Base-by-base conservation (phyloP, 2,797 vertebrate genomes). In the Anableps anableps region DNA sequence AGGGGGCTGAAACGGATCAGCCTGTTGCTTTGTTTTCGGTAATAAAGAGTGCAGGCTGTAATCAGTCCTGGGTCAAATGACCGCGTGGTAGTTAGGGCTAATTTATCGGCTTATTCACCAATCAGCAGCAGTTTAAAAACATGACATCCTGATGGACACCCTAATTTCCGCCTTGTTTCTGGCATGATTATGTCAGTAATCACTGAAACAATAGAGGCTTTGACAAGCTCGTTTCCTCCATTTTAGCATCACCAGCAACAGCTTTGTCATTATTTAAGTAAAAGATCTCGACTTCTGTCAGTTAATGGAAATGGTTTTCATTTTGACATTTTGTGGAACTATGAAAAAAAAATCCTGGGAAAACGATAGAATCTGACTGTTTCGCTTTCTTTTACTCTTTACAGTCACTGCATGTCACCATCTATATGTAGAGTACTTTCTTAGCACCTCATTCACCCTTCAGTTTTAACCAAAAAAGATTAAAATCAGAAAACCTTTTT, bases 201-300 rank as follows among this genome's bases (percentile, higher is more conserved):
- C 77, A 21, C 41, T 29, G 55, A 74, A 36, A 79, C 23, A 79
- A 64, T 79, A 9, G 16, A 23, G 71, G 31, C 55, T 31, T 50
- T 78, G 76, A 58, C 41, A 5, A 13, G 50, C 13, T 50, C 75
- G 51, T 23, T 68, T 36, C 29, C 75, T 41, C 43, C 36, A 5
- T 73, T 36, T 31, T 11, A 29, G 43, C 5, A 0, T 5, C 23
- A 10, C 6, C 34, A 26, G 47, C 6, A 62, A 5, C 55, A 14
- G 11, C 75, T 26, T 45, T 48, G 45, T 66, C 31, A 36, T 62
- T 48, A 38, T 51, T 66, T 4, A 26, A 78, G 11, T 47, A 21
- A 16, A 72, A 58, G 16, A 41, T 50, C 23, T 0, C 34, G 19
- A 16, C 29, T 38, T n/a, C 48, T 43, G 9, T 38, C 13, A 4